These are phyloP conservation scores for Sylvicola fuscatus DNA, from an alignment of 2,888 invertebrate genomes.

Conservation along the genomic window DNA sequence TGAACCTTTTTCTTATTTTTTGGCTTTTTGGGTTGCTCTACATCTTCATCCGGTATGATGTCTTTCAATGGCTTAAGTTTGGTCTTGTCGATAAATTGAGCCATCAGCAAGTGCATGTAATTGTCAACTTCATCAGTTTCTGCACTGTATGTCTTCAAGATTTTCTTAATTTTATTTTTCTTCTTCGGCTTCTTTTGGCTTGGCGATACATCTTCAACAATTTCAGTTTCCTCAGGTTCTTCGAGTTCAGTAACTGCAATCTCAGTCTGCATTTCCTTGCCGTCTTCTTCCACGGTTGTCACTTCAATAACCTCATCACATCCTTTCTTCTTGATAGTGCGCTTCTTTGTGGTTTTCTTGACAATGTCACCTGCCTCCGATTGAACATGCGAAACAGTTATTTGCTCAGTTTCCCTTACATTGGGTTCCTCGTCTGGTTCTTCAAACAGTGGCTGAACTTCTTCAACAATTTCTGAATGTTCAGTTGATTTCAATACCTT, in stretches of 20 bases:
- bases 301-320: constrained; percentile 22
- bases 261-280: constrained; percentile 24
- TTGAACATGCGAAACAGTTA: constrained; percentile 20
- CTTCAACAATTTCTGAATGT: constrained; percentile 14
- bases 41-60: too few species aligned
- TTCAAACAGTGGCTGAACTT: constrained; percentile 7
- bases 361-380: constrained; percentile 20
- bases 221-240: constrained; percentile 17
- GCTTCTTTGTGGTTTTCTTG: constrained; percentile 23
- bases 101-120: too few species aligned
- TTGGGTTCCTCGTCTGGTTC: constrained; percentile 4
- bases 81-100: too few species aligned
- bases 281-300: constrained; percentile 19
- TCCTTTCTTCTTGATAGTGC: constrained; percentile 23
- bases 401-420: constrained; percentile 21
- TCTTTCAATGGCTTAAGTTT: too few species aligned
- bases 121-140: too few species aligned
- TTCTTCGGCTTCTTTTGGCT: constrained; percentile 11
- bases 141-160: too few species aligned
- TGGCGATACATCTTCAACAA: constrained; percentile 13
- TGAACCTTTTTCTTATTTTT: too few species aligned
- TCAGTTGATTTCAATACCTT: too few species aligned
- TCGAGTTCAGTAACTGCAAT: constrained; percentile 19
- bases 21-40: too few species aligned
- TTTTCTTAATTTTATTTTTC: too few species aligned